Evolutionary conservation across 1,140 invertebrate genomes (phyloP).

Genomic region (Drosophila tropicalis): DNA sequence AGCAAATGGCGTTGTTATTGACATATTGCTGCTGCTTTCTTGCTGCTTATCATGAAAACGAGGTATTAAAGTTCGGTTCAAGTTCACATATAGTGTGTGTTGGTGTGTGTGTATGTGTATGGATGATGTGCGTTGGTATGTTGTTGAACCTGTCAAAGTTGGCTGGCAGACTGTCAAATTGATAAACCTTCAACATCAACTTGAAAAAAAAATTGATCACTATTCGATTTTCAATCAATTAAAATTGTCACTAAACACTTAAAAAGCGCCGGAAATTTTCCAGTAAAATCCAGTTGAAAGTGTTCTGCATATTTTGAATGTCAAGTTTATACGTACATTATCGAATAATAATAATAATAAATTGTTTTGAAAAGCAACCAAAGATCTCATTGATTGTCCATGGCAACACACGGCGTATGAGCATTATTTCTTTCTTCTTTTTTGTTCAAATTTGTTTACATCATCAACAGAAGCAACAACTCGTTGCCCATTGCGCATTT

Average conservation of each 20-base stretch:
- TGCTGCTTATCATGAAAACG: conserved; percentile 35
- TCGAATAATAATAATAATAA: conserved; percentile 33
- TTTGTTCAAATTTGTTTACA: conserved; percentile 50
- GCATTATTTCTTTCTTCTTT: conserved; percentile 10
- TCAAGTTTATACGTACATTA: conserved; percentile 18
- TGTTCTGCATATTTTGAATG: conserved; percentile 14
- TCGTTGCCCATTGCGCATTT: conserved; percentile 43
- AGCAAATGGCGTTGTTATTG: conserved; percentile 65
- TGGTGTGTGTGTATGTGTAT: conserved; percentile 14
- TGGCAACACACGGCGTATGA: conserved; percentile 52
- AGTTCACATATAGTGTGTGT: conserved; percentile 6
- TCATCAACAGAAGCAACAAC: conserved; percentile 30
- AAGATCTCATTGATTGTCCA: conserved; percentile 29
- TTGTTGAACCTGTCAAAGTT: conserved; percentile 49
- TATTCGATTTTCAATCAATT: conserved; percentile 51
- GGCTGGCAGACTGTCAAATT: conserved; percentile 59
- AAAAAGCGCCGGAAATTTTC: conserved; percentile 39
- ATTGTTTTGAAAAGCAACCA: conserved; percentile 29
- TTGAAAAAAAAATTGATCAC: conserved; percentile 63
- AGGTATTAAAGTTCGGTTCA: background rate
- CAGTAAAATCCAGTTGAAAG: conserved; percentile 54
- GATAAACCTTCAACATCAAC: conserved; percentile 57
- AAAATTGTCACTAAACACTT: conserved; percentile 34
- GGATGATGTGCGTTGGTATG: conserved; percentile 11
- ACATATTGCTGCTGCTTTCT: conserved; percentile 44